A percentile compares a stretch with the other conserved stretches of the same genome.
phyloP scores from a whole-genome alignment of 2,113 vertebrate genomes.

The Eretmochelys imbricata region DNA sequence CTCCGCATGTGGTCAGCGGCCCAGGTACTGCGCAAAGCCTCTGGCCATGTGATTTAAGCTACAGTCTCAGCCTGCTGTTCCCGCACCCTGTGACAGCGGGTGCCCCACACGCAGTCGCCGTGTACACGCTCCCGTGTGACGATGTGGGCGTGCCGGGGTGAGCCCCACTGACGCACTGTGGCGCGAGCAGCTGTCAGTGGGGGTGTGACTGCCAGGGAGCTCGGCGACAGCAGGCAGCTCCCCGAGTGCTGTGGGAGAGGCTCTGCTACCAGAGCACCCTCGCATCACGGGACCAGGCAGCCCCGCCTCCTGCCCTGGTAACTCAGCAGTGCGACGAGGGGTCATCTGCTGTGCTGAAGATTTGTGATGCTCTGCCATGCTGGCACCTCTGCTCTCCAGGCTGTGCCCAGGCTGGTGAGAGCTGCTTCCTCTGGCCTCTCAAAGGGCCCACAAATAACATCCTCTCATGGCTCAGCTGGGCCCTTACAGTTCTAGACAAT shows the following conservation, averaged over 20 bases:
- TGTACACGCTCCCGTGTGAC: not conserved
- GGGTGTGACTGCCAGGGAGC: too few relatives aligned
- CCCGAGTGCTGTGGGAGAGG: not conserved
- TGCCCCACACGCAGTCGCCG: not conserved
- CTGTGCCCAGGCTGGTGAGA: too few relatives aligned
- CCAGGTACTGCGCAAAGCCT: not conserved
- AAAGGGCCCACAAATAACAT: not conserved
- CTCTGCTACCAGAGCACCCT: not conserved
- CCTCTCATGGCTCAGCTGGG: not conserved
- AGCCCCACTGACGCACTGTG: not conserved
- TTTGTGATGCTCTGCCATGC: not conserved
- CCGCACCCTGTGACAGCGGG: not conserved
- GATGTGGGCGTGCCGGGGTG: not conserved
- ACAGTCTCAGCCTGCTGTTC: not conserved
- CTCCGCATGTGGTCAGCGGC: not conserved
- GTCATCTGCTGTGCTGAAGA: too few relatives aligned
- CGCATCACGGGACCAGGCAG: not conserved
- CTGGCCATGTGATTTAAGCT: not conserved
- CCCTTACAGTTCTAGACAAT: not conserved
- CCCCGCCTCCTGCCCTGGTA: not conserved
- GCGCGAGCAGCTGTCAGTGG: not conserved
- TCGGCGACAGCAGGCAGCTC: not conserved
- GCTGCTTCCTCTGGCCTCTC: not conserved
- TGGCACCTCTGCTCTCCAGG: not conserved
- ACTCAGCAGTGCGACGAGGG: not conserved